Base-by-base conservation (phyloP, 2,113 vertebrate genomes). In the Cyanistes caeruleus region DNA sequence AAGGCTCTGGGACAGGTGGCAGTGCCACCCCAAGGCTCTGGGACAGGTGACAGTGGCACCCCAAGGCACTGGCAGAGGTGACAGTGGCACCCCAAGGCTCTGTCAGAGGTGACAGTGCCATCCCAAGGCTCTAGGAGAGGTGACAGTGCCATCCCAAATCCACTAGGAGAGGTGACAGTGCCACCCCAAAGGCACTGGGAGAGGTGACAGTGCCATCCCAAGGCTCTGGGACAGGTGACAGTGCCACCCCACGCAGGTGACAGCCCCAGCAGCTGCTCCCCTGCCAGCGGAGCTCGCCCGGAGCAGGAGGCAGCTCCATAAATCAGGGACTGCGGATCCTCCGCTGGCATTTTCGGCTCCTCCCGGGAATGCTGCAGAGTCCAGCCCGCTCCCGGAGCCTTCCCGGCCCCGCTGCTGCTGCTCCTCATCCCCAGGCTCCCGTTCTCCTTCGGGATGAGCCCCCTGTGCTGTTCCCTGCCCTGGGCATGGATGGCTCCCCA, bases 391-490 rank as follows among this genome's bases (percentile, higher is more conserved):
- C 65, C 74, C 4, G 2, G 44, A 68, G 58, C 43, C 28, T 39
- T 82, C 70, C 49, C 4, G 9, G 60, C 28, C 67, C 59, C 10
- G 12, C 67, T 15, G 56, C 70, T 25, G 52, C 68, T 1, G 4
- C 9, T 58, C 1, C 19, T 37, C 41, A 44, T n/a, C 72, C 53
- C 5, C 11, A 44, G 4, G 7, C 22, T 79, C n/a, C 1, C 2
- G 1, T 18, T 43, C 27, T 27, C 18, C 0, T 3, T 0, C 0
- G 35, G 52, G 62, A 74, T 58, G 20, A 24, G 41, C 24, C 51
- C 46, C 43, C 27, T 3, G 37, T 4, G 25, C 80, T 9, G 30
- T 13, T n/a, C 31, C 58, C 3, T 13, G 17, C 31, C 58, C 3
- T 11, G 17, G 60, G 14, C 4, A 10, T 1, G 64, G 53, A 1